A percentile compares a stretch with the other conserved stretches of the same genome.
phyloP scores from a whole-genome alignment of 35 echinoderm and acorn worm genomes.

The Anneissia japonica region DNA sequence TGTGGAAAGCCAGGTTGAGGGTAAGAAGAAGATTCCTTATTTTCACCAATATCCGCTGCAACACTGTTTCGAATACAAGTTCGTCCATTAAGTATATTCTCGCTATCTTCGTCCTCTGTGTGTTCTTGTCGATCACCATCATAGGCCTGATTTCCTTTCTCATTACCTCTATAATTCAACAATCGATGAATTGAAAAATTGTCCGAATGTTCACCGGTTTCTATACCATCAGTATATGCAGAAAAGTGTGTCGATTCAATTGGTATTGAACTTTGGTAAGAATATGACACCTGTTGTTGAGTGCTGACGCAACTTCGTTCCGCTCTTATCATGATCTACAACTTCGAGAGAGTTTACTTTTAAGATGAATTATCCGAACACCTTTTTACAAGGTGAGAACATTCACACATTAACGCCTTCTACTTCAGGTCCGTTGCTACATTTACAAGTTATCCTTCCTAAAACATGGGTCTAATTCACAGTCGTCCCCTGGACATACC shows the following conservation, averaged over 20 bases:
- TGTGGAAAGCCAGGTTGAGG: not conserved
- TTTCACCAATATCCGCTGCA: not conserved
- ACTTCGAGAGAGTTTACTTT: too few relatives aligned
- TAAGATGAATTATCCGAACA: not conserved
- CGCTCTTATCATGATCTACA: not conserved
- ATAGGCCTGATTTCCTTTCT: not conserved
- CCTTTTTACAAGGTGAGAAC: not conserved
- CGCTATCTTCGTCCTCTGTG: not conserved
- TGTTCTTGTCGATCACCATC: not conserved
- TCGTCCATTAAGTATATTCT: too few relatives aligned
- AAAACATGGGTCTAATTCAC: too few relatives aligned
- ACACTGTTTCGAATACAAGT: too few relatives aligned
- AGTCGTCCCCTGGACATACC: too few relatives aligned
- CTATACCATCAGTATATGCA: not conserved
- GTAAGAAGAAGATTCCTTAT: not conserved
- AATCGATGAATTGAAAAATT: not conserved
- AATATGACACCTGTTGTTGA: not conserved
- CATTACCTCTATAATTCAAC: not conserved
- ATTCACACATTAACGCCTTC: too few relatives aligned
- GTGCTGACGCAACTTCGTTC: not conserved
- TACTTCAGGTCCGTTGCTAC: not conserved
- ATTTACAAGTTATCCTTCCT: too few relatives aligned
- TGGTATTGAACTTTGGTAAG: not conserved
- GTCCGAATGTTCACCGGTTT: not conserved
- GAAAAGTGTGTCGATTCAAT: not conserved